phyloP scores from a whole-genome alignment of 2,888 invertebrate genomes.

The Lacanobia wlatinum region DNA sequence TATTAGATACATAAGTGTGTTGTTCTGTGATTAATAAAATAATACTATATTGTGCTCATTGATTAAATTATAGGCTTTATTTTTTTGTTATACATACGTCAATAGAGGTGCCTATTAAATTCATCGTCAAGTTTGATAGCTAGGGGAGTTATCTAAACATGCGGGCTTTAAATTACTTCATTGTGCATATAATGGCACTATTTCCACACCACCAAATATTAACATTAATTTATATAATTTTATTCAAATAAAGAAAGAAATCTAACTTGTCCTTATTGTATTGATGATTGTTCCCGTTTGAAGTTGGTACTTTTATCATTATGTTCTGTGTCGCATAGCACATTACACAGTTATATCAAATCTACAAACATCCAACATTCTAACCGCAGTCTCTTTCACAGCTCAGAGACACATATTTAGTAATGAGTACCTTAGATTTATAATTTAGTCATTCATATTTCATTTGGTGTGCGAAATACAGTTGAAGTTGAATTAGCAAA shows the following conservation, averaged over 20 bases:
- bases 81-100: conserved; percentile 45
- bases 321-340: conserved; percentile 40
- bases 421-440: conserved; percentile 37
- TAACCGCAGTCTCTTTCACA: conserved; percentile 42
- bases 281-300: conserved; percentile 73
- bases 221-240: conserved; percentile 62
- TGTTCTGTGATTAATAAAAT: conserved; percentile 60
- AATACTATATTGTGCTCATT: conserved; percentile 62
- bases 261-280: conserved; percentile 68
- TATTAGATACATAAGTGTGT: conserved; percentile 53
- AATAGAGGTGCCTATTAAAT: conserved; percentile 49
- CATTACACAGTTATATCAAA: conserved; percentile 52
- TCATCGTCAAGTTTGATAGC: conserved; percentile 57
- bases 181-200: conserved; percentile 70
- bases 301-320: conserved; percentile 62
- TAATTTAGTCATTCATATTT: conserved; percentile 47
- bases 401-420: conserved; percentile 45
- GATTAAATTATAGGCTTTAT: conserved; percentile 53
- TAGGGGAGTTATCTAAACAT: conserved; percentile 60
- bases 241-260: conserved; percentile 77
- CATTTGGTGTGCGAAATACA: conserved; percentile 53
- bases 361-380: conserved; percentile 57
- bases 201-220: conserved; percentile 68
- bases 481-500: conserved; percentile 57
- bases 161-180: conserved; percentile 70